Evolutionary conservation across 2,888 invertebrate species (phyloP), one percentile per base, ranked within the genome.

Genomic region (Julus scanicus): DNA sequence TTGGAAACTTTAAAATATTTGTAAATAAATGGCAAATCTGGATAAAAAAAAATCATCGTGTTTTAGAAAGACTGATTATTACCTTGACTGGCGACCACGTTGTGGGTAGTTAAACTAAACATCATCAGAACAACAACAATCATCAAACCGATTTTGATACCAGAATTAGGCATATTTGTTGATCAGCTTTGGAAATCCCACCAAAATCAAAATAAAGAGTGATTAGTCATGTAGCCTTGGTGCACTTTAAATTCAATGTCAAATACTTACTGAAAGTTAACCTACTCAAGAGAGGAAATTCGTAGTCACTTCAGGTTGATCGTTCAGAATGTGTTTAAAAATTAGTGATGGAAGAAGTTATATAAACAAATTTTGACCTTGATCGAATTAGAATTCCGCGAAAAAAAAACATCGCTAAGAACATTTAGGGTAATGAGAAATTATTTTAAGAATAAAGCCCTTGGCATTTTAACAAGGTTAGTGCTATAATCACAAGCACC

Each of bases 331-430:
- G 11, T n/a, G 63, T n/a, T 63, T 5, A 63, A 17, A 63, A n/a
- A n/a, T 63, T 13, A 2, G 17, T 17, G 17, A 20, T 29, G 3
- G 1, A 71, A n/a, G 20, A 71, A 63, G 63, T n/a, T 63, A n/a
- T 71, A 71, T 29, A 8, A 71, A 8, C 1, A 71, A 8, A 29
- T 29, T 20, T 71, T 71, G 29, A 71, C 71, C 71, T 71, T 71
- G n/a, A 17, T 20, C 20, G 29, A 29, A 57, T 57, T 57, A 15
- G 57, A 57, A 57, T 57, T 57, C 57, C 57, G 4, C 2, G 57
- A 57, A 57, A n/a, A 57, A 57, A n/a, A n/a, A n/a, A n/a, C n/a
- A n/a, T 44, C 44, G 44, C 57, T 57, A 57, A 57, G n/a, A 57
- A 1, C n/a, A n/a, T 53, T 2, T 9, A 53, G 53, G n/a, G n/a